A percentile compares a stretch with the other conserved stretches of the same genome.
These are phyloP conservation scores for Ischnura elegans DNA, from an alignment of 2,888 invertebrate species.

Conservation along the genomic window DNA sequence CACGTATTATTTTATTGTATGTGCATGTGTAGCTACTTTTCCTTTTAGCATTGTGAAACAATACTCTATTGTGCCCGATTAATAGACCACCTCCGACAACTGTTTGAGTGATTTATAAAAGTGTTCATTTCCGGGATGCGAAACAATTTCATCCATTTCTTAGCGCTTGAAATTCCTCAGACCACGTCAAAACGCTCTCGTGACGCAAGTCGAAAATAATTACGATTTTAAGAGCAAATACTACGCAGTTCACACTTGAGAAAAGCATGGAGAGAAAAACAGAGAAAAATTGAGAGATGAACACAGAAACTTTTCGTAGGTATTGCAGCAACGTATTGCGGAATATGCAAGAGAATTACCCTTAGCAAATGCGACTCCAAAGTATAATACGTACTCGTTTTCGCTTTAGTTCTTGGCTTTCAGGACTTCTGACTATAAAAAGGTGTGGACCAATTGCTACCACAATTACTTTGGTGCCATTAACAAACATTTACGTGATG, in stretches of 20 bases:
- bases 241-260: neutral
- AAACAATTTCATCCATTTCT: neutral
- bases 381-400: no score
- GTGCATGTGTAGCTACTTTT: neutral
- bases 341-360: no score
- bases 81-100: neutral
- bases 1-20: neutral
- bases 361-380: no score
- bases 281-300: no score
- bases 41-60: neutral
- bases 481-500: no score
- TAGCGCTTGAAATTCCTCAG: neutral
- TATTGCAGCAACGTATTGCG: no score
- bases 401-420: no score
- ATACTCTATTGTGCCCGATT: neutral
- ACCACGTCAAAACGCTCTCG: neutral
- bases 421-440: no score
- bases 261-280: neutral
- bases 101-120: neutral
- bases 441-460: no score
- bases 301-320: no score
- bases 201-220: neutral
- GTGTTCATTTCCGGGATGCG: neutral
- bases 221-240: neutral
- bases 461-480: no score